phyloP scores from a whole-genome alignment of 1,140 invertebrate species.

The Drosophila miranda region DNA sequence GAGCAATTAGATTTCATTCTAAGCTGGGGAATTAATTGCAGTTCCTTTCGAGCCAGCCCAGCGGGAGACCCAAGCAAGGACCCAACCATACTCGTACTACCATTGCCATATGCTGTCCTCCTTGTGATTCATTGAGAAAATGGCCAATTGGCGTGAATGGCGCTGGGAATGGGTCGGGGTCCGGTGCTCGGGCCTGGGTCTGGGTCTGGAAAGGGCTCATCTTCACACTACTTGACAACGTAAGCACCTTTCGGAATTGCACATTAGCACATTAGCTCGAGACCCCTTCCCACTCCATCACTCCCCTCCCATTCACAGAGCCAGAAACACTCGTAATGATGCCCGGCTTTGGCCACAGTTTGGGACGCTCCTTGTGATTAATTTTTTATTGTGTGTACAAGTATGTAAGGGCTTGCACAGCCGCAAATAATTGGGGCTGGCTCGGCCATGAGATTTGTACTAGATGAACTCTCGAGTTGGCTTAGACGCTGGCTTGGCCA shows the following conservation, averaged over 20 bases:
- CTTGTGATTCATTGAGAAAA: slow-evolving; percentile 53
- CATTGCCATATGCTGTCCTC: slow-evolving; percentile 64
- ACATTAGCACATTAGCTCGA: slow-evolving; percentile 76
- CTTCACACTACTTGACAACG: slow-evolving; percentile 81
- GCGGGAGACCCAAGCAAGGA: slow-evolving; percentile 25
- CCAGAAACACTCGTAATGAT: slow-evolving; percentile 27
- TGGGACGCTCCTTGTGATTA: slow-evolving; percentile 54
- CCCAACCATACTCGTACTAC: slow-evolving; percentile 8
- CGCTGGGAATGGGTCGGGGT: neutral
- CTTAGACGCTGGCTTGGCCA: slow-evolving; percentile 1
- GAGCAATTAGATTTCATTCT: slow-evolving; percentile 83
- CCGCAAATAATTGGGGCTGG: slow-evolving; percentile 40
- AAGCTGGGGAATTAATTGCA: slow-evolving; percentile 80
- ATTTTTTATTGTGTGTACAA: slow-evolving; percentile 66
- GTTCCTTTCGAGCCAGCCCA: slow-evolving; percentile 44
- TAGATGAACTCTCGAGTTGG: slow-evolving; percentile 1
- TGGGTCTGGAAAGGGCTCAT: slow-evolving; percentile 22
- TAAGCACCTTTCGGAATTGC: slow-evolving; percentile 80
- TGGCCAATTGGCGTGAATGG: slow-evolving; percentile 63
- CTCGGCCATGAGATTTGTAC: slow-evolving; percentile 16
- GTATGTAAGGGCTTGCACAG: neutral
- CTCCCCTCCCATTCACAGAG: neutral
- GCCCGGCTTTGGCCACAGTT: slow-evolving; percentile 23
- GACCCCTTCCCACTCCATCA: slow-evolving; percentile 10
- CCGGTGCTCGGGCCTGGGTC: neutral